A percentile compares a stretch with the other conserved stretches of the same genome.
These are phyloP conservation scores for Deilephila porcellus DNA, from an alignment of 2,888 invertebrate genomes.

Conservation along the genomic window DNA sequence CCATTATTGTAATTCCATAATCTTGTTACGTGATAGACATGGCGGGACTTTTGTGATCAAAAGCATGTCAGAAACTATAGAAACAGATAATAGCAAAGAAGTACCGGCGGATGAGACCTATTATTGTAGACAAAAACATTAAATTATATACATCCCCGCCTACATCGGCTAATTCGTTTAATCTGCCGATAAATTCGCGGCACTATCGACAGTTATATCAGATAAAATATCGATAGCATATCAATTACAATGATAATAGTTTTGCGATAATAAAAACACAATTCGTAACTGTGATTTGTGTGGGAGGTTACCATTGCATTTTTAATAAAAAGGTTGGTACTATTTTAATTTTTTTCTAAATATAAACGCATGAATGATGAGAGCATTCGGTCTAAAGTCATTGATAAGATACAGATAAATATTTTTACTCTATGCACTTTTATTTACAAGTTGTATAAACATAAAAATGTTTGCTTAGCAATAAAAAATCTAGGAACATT, in stretches of 20 bases:
- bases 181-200: conserved; percentile 18
- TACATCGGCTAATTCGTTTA: conserved; percentile 9
- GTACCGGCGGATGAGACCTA: neutral
- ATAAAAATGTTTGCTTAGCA: neutral
- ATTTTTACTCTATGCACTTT: neutral
- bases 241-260: conserved; percentile 33
- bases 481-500: neutral
- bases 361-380: neutral
- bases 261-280: conserved; percentile 37
- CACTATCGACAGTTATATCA: conserved; percentile 27
- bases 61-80: too few species aligned
- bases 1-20: conserved; percentile 41
- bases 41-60: too few species aligned
- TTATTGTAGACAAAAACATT: neutral
- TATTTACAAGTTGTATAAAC: neutral
- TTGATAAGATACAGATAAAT: neutral
- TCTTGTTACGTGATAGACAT: conserved; percentile 35
- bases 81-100: neutral
- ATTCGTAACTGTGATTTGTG: conserved; percentile 44
- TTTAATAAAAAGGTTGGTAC: conserved; percentile 4
- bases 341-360: neutral
- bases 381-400: neutral
- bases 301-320: conserved; percentile 31
- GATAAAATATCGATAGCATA: conserved; percentile 37
- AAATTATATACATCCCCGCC: neutral